Percentiles rank a stretch among this genome's conserved stretches.
Conservation (phyloP, 2,888 invertebrate species). For the Panopea generosa region DNA sequence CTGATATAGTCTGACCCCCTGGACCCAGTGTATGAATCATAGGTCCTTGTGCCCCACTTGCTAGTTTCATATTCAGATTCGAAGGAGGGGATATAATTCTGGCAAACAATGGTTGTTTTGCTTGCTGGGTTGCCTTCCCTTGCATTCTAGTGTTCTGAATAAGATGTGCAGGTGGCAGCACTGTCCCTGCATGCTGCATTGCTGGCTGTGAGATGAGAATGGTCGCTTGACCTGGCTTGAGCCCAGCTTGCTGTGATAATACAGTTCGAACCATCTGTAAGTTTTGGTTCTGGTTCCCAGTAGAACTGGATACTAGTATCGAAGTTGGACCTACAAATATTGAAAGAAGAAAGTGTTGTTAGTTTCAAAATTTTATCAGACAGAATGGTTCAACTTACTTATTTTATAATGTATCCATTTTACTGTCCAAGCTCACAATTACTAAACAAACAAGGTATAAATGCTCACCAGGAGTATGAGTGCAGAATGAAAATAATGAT, state of each 20-base stretch:
- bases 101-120: conserved; percentile 82
- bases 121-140: conserved; percentile 73
- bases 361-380: no score
- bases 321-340: conserved; percentile 53
- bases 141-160: conserved; percentile 69
- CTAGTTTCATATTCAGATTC: conserved; percentile 71
- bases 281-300: conserved; percentile 76
- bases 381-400: no score
- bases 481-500: no score
- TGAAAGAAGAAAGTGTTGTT: conserved; percentile 13
- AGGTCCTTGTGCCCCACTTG: conserved; percentile 42
- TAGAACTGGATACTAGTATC: conserved; percentile 57
- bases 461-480: no score
- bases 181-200: conserved; percentile 69
- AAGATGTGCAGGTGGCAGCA: conserved; percentile 71
- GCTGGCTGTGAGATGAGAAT: conserved; percentile 82
- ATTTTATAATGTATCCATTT: no score
- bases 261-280: conserved; percentile 83
- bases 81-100: conserved; percentile 82
- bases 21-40: conserved; percentile 54
- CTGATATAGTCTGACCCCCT: conserved; percentile 42
- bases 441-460: no score
- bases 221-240: conserved; percentile 82
- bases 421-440: no score
- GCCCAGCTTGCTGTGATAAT: conserved; percentile 79